Percentiles rank a stretch among this genome's conserved stretches.
Evolutionary conservation across 2,113 vertebrate genomes (phyloP).

Genomic region (Craseonycteris thonglongyai): DNA sequence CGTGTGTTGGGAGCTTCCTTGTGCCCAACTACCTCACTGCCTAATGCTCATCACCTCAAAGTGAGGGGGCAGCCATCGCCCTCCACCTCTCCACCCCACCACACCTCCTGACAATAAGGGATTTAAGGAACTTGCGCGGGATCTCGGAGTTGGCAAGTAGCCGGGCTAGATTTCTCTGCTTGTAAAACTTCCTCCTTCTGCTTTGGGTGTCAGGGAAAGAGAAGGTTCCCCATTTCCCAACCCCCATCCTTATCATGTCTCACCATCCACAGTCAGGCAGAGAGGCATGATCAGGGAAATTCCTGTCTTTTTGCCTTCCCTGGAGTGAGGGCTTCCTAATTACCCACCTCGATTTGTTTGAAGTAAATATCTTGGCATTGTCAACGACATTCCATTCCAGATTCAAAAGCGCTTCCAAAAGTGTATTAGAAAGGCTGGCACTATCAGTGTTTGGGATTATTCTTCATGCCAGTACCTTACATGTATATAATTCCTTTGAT

Average conservation of each 20-base stretch:
- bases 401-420: neutral
- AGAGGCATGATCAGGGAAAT: neutral
- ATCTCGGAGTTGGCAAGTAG: neutral
- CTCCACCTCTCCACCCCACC: neutral
- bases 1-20: neutral
- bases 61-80: accelerated
- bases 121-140: neutral
- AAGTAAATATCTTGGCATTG: constrained; percentile 3
- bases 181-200: neutral
- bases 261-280: neutral
- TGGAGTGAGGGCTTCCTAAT: neutral
- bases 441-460: neutral
- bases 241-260: neutral
- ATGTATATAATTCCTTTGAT: neutral
- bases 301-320: neutral
- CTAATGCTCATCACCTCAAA: neutral
- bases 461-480: neutral
- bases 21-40: neutral
- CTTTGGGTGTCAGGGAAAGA: neutral
- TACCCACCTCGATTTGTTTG: neutral
- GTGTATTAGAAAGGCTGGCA: neutral
- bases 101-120: neutral
- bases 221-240: no score
- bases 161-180: neutral
- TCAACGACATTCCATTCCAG: neutral